These are phyloP conservation scores for Pseudochaenichthys georgianus DNA, from an alignment of 2,797 vertebrate species.

Conservation along the genomic window DNA sequence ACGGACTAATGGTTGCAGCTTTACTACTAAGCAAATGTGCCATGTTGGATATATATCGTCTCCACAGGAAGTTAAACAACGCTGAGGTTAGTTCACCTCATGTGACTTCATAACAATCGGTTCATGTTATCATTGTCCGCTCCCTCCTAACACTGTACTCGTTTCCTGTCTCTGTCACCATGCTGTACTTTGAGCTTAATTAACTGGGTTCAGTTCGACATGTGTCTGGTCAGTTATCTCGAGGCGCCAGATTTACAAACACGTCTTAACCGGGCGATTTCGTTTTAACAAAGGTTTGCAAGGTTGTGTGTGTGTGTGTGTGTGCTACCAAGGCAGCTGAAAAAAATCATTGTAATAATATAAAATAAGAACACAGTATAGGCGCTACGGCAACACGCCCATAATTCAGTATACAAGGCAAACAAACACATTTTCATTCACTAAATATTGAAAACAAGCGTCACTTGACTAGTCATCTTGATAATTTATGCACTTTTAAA, in stretches of 20 bases:
- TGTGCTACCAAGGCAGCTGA: constrained; percentile 77
- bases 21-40: neutral
- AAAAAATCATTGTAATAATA: constrained; percentile 36
- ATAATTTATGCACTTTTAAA: constrained; percentile 72
- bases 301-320: neutral
- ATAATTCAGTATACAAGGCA: constrained; percentile 84
- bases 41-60: constrained; percentile 6
- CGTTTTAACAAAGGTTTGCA: neutral
- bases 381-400: constrained; percentile 70
- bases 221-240: neutral
- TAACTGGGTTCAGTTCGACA: constrained; percentile 15
- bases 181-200: no score
- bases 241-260: constrained; percentile 4
- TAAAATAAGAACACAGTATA: constrained; percentile 57
- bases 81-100: constrained; percentile 8
- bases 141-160: neutral
- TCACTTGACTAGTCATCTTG: constrained; percentile 81
- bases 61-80: constrained; percentile 11
- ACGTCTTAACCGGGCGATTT: neutral
- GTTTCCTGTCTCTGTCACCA: neutral
- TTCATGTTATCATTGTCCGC: neutral
- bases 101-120: neutral
- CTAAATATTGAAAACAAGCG: constrained; percentile 88
- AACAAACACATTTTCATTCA: constrained; percentile 87
- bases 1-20: no score